Conservation (phyloP, 2,888 invertebrate genomes). For the Brachylomia viminalis region DNA sequence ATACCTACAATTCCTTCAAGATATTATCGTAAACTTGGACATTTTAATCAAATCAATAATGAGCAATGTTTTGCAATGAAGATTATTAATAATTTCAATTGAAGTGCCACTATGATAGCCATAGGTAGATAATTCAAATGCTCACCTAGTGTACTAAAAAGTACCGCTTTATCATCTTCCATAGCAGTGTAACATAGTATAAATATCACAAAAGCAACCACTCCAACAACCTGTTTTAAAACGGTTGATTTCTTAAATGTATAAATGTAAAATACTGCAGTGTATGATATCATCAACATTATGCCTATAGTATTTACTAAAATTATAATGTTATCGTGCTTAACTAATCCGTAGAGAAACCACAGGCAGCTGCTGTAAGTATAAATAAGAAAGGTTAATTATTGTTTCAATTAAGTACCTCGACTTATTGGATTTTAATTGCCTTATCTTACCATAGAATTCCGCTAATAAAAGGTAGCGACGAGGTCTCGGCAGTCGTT, state of each 20-base stretch:
- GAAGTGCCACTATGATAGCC: constrained; percentile 7
- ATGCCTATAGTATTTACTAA: constrained; percentile 94
- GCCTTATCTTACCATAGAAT: constrained; percentile 92
- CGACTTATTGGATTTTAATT: constrained; percentile 21
- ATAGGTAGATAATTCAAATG: constrained; percentile 28
- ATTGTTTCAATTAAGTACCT: constrained; percentile 29
- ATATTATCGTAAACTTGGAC: not conserved
- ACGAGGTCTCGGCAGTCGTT: constrained; percentile 94
- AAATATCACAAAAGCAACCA: constrained; percentile 88
- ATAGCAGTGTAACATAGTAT: constrained; percentile 91
- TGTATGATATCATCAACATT: constrained; percentile 93
- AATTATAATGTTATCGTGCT: constrained; percentile 93
- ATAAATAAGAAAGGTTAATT: constrained; percentile 50
- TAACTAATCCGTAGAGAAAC: constrained; percentile 95
- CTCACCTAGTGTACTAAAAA: constrained; percentile 92
- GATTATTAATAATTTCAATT: constrained; percentile 18
- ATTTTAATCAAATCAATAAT: constrained; percentile 2
- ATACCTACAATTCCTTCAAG: not conserved
- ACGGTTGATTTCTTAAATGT: constrained; percentile 93
- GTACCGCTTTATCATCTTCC: constrained; percentile 88
- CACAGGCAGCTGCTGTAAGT: constrained; percentile 93
- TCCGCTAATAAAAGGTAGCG: constrained; percentile 94
- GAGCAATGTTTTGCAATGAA: constrained; percentile 3
- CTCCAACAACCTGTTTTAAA: constrained; percentile 91
- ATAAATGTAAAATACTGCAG: constrained; percentile 93